phyloP scores from a whole-genome alignment of 2,797 vertebrate genomes.

The Alcedo atthis region DNA sequence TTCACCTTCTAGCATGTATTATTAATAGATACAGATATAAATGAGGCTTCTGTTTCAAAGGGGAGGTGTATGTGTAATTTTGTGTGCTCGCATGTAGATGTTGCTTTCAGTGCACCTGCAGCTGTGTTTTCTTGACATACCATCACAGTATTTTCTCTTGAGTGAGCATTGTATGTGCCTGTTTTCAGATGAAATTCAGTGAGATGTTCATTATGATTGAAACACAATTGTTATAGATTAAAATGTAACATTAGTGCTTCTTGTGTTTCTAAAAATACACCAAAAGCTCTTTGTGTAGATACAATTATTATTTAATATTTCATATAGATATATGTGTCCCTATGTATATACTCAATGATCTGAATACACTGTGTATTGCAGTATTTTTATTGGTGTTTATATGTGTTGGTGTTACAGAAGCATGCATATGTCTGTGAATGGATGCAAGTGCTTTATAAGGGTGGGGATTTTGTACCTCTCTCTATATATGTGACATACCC shows the following conservation, averaged over 20 bases:
- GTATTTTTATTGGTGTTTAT: conserved; percentile 15
- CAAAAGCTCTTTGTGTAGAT: background rate
- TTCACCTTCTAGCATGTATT: background rate
- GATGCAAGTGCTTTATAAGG: conserved; percentile 45
- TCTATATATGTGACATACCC: conserved; percentile 66
- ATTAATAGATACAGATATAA: background rate
- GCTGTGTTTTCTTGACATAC: conserved; percentile 28
- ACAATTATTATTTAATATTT: background rate
- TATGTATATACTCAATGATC: background rate
- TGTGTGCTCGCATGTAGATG: conserved; percentile 18
- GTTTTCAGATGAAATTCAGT: background rate
- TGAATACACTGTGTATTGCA: background rate
- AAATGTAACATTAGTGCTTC: background rate
- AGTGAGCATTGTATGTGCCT: background rate
- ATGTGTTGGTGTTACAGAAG: conserved; percentile 41
- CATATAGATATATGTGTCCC: background rate
- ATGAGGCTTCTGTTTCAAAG: background rate
- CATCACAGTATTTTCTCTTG: background rate
- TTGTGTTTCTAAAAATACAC: background rate
- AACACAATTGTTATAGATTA: background rate
- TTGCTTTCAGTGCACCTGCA: conserved; percentile 52
- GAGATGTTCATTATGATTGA: background rate
- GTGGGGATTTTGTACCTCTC: conserved; percentile 59
- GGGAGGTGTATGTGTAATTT: background rate
- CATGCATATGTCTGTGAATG: conserved; percentile 62